Conservation (phyloP, 2,113 vertebrate species). For the Panthera uncia region DNA sequence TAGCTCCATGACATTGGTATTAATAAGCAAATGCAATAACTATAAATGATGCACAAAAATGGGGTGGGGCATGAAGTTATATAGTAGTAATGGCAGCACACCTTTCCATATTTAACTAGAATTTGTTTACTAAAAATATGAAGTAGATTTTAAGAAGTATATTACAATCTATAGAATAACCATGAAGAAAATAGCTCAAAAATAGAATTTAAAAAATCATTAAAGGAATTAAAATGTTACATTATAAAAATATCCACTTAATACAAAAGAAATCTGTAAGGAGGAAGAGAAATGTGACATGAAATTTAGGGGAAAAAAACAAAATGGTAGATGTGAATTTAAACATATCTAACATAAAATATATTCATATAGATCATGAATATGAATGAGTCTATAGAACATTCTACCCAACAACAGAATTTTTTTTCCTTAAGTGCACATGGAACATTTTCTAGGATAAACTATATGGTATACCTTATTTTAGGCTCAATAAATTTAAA, state of each 20-base stretch:
- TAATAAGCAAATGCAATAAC: background rate
- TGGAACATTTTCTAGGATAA: background rate
- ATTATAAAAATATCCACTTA: background rate
- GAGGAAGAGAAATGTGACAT: background rate
- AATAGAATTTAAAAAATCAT: background rate
- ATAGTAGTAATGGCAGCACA: background rate
- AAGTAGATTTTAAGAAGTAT: background rate
- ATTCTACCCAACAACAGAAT: background rate
- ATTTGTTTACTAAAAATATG: background rate
- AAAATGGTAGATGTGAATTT: background rate
- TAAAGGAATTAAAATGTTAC: background rate
- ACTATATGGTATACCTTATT: background rate
- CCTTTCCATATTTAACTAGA: background rate
- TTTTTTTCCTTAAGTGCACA: background rate
- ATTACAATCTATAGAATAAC: background rate
- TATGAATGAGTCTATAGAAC: background rate
- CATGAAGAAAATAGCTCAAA: background rate
- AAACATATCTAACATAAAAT: background rate
- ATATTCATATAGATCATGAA: background rate
- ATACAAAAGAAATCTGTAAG: background rate
- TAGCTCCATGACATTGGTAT: background rate
- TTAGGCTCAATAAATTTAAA: background rate
- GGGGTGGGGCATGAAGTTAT: background rate
- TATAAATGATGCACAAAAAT: background rate
- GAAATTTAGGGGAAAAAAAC: background rate